These are phyloP conservation scores for Holcopasites calliopsidis DNA, from an alignment of 1,140 invertebrate species.

Conservation along the genomic window DNA sequence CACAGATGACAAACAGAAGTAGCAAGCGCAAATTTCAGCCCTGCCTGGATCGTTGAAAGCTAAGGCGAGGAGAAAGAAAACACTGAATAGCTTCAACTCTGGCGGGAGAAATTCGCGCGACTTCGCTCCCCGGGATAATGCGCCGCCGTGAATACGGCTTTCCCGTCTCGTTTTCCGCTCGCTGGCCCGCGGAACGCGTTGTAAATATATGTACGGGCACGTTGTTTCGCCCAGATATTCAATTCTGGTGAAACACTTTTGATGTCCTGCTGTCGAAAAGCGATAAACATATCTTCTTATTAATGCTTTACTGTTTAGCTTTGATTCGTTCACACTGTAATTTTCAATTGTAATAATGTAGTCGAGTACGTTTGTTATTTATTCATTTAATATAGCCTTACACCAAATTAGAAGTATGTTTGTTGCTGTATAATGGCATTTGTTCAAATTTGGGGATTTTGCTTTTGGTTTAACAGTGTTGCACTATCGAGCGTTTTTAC, in stretches of 20 bases:
- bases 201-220: background rate
- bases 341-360: no score
- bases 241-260: background rate
- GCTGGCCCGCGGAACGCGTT: background rate
- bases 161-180: conserved; percentile 1
- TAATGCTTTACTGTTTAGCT: no score
- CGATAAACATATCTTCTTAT: background rate
- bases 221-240: background rate
- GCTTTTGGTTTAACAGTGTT: no score
- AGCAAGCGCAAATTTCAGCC: conserved; percentile 29
- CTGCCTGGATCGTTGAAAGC: conserved; percentile 25
- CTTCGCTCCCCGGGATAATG: conserved; percentile 15
- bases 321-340: no score
- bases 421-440: no score
- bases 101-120: conserved; percentile 13
- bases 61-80: conserved; percentile 20
- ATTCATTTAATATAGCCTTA: no score
- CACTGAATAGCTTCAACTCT: conserved; percentile 13
- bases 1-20: conserved; percentile 40
- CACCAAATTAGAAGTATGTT: no score
- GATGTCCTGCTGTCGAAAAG: no score
- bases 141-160: background rate
- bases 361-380: no score
- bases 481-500: no score
- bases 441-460: no score